phyloP scores from a whole-genome alignment of 1,140 invertebrate genomes.

The Lutraria rhynchaena region DNA sequence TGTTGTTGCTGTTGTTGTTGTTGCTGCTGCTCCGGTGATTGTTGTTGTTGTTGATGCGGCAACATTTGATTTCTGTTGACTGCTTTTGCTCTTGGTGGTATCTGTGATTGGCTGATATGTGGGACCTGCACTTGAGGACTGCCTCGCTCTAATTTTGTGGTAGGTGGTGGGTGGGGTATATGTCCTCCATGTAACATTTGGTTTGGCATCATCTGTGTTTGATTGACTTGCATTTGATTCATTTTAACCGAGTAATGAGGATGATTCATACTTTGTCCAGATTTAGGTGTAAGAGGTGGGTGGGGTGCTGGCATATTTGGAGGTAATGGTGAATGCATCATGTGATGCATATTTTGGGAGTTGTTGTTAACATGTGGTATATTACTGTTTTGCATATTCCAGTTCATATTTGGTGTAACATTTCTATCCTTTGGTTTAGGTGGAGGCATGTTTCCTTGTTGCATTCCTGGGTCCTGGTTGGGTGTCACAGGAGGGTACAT shows the following conservation, averaged over 20 bases:
- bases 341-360: conserved; percentile 41
- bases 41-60: conserved; percentile 62
- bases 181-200: conserved; percentile 31
- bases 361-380: conserved; percentile 42
- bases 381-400: conserved; percentile 55
- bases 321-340: conserved; percentile 42
- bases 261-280: conserved; percentile 9
- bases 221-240: conserved; percentile 54
- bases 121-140: conserved; percentile 81
- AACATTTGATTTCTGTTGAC: conserved; percentile 68
- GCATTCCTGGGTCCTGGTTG: conserved; percentile 4
- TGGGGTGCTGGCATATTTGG: conserved; percentile 62
- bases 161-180: conserved; percentile 60
- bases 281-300: conserved; percentile 54
- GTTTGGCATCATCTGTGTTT: conserved; percentile 1
- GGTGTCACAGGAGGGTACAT: conserved; percentile 26
- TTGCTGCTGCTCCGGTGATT: conserved; percentile 49
- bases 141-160: conserved; percentile 74
- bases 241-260: conserved; percentile 39
- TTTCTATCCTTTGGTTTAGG: conserved; percentile 46
- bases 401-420: conserved; percentile 55
- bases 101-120: conserved; percentile 81
- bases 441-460: conserved; percentile 33
- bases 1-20: conserved; percentile 62
- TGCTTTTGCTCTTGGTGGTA: conserved; percentile 79